Evolutionary conservation across 1,140 invertebrate species (phyloP), one percentile per base, ranked within the genome.

Genomic region (Drosophila watanabei): DNA sequence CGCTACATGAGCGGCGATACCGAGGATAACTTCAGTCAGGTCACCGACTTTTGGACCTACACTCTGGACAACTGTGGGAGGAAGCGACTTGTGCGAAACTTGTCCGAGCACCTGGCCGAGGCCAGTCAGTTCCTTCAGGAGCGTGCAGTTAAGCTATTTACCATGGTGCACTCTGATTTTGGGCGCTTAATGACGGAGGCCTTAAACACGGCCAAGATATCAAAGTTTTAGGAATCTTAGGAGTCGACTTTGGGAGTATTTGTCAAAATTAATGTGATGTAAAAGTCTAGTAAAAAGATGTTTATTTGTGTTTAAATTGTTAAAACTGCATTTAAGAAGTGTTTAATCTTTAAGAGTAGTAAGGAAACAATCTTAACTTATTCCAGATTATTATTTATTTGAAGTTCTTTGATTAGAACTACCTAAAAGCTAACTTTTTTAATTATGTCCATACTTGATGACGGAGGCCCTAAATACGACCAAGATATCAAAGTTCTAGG

Each of bases 21-120:
- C 1, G 97, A 98, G 75, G 98, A 99, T 87, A 98, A 99, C 92
- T 99, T 96, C 93, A 95, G 95, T 3, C 98, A 99, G 94, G 95
- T 96, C 0, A 95, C 94, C 6, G 80, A 93, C 6, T 98, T 99
- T 93, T 99, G 96, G 95, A 95, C 94, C 30, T 96, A 97, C 70
- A 96, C 97, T 1, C 94, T 99, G 64, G 95, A 96, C 62, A 94
- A 95, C 28, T 95, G 95, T 3, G 97, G 96, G 56, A 95, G 95
- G 73, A 94, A 95, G 35, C 94, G 97, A 24, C 92, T 98, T 35
- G 95, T 97, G 0, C 93, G 95, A 28, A 99, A 99, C 88, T 95
- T 99, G 92, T 97, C 96, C 1, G 95, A 94, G 2, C 95, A 97
- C 93, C 86, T 99, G 11, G 95, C 95, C 52, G 94, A 96, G 76